Percentiles rank a stretch among this genome's conserved stretches.
Evolutionary conservation across 2,797 vertebrate genomes (phyloP).

Genomic region (Paguma larvata): DNA sequence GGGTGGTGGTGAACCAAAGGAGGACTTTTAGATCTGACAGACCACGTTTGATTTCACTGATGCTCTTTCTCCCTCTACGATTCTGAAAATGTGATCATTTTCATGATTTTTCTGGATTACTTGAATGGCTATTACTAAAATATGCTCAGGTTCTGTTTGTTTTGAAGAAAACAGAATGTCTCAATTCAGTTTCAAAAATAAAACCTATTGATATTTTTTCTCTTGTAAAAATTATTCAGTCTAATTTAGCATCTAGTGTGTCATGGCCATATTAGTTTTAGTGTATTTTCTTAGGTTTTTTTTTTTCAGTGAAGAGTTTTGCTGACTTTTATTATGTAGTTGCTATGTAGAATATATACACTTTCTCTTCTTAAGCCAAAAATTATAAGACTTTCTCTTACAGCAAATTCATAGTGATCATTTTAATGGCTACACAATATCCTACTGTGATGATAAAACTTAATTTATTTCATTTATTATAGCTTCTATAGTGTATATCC

Average conservation of each 20-base stretch:
- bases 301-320: neutral
- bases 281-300: neutral
- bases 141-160: neutral
- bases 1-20: neutral
- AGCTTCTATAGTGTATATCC: neutral
- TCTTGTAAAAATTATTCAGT: neutral
- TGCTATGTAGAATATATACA: neutral
- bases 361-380: neutral
- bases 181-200: neutral
- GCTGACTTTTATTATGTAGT: neutral
- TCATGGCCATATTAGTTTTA: neutral
- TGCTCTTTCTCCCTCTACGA: neutral
- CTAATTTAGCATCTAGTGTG: neutral
- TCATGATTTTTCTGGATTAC: neutral
- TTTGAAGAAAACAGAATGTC: neutral
- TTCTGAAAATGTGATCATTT: neutral
- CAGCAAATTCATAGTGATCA: neutral
- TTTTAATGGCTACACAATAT: neutral
- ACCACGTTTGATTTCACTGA: neutral
- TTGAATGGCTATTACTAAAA: neutral
- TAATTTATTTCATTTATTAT: slow-evolving; percentile 10
- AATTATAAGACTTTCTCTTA: neutral
- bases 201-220: neutral
- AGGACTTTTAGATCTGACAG: neutral
- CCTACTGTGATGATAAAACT: neutral